Conservation (phyloP, 2,888 invertebrate species). For the Sycophila texana region DNA sequence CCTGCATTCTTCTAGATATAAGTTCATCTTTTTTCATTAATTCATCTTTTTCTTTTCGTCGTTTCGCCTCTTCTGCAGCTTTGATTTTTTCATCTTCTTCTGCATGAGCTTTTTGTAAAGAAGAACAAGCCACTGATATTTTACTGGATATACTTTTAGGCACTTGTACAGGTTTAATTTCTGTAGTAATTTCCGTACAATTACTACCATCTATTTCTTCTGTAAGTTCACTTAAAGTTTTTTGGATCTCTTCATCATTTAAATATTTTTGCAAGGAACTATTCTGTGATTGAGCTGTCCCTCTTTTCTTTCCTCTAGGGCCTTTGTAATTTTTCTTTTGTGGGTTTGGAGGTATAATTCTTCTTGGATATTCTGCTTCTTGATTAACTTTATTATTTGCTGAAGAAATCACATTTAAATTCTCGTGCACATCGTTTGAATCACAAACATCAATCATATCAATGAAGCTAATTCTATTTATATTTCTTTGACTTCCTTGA, state of each 20-base stretch:
- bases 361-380: conserved; percentile 57
- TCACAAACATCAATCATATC: conserved; percentile 40
- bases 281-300: conserved; percentile 4
- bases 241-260: conserved; percentile 56
- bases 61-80: conserved; percentile 43
- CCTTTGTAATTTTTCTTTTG: conserved; percentile 41
- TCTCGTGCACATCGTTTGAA: conserved; percentile 18
- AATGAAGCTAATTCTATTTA: background rate
- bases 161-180: conserved; percentile 50
- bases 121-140: conserved; percentile 25
- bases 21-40: conserved; percentile 51
- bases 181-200: conserved; percentile 41
- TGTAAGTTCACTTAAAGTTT: conserved; percentile 54
- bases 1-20: conserved; percentile 31
- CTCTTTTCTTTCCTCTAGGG: conserved; percentile 35
- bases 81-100: conserved; percentile 54
- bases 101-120: conserved; percentile 49
- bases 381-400: conserved; percentile 29
- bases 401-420: conserved; percentile 36
- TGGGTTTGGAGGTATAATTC: conserved; percentile 61
- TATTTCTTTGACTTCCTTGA: conserved; percentile 54
- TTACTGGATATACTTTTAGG: conserved; percentile 45
- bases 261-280: conserved; percentile 47
- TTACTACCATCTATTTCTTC: conserved; percentile 50
- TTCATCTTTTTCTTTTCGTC: conserved; percentile 51